These are phyloP conservation scores for Cerastis leucographa DNA, from an alignment of 2,888 invertebrate species.

Conservation along the genomic window DNA sequence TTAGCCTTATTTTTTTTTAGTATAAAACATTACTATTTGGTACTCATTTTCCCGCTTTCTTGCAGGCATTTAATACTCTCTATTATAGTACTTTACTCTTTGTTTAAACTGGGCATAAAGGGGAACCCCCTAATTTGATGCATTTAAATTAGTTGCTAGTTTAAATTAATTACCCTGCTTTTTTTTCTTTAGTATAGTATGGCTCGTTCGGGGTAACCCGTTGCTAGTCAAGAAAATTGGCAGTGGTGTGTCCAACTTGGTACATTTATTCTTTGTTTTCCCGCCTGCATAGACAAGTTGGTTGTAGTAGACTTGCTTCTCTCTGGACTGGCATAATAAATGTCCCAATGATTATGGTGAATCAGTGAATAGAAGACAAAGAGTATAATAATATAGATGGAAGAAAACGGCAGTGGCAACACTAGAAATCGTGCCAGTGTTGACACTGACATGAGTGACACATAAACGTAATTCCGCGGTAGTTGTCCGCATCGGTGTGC, in stretches of 20 bases:
- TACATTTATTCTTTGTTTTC: neutral
- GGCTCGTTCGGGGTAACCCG: neutral
- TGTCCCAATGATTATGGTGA: neutral
- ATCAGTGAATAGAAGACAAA: neutral
- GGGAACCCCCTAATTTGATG: neutral
- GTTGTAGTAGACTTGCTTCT: neutral
- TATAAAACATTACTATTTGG: too few species aligned
- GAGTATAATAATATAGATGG: too few species aligned
- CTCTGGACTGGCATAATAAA: neutral
- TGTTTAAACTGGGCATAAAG: too few species aligned
- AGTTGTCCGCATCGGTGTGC: slow-evolving; percentile 9
- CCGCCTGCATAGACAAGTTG: too few species aligned
- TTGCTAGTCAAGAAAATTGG: too few species aligned
- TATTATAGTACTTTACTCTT: too few species aligned
- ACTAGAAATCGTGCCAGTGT: neutral
- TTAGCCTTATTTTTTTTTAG: too few species aligned
- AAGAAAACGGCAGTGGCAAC: neutral
- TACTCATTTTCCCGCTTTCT: too few species aligned
- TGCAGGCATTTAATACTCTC: too few species aligned
- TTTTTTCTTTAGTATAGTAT: too few species aligned
- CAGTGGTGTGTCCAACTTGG: neutral
- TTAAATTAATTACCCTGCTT: too few species aligned
- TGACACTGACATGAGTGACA: slow-evolving; percentile 29
- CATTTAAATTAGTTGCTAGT: neutral
- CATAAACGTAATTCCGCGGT: slow-evolving; percentile 26